phyloP scores from a whole-genome alignment of 92 coral and sea anemone genomes.

The Meandrina meandrites region DNA sequence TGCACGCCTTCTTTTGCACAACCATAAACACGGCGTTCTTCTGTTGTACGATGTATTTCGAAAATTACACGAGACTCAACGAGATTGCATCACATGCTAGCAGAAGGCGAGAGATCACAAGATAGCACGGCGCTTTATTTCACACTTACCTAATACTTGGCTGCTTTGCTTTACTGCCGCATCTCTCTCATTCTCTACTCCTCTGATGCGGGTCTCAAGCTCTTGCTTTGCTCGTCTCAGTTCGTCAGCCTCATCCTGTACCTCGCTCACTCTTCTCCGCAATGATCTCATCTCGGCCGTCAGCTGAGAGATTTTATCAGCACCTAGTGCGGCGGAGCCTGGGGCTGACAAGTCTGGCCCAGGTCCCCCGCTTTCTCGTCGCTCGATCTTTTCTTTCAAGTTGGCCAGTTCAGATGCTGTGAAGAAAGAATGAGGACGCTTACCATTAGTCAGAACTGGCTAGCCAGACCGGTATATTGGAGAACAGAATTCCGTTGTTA shows the following conservation, averaged over 20 bases:
- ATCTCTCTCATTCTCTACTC: slow-evolving; percentile 82
- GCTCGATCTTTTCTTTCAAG: slow-evolving; percentile 80
- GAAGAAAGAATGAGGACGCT: not conserved
- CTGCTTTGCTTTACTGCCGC: slow-evolving; percentile 74
- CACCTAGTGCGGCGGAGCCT: slow-evolving; percentile 92
- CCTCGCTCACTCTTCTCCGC: slow-evolving; percentile 79
- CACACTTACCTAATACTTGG: slow-evolving; percentile 75
- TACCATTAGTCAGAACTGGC: no score
- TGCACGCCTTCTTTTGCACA: not conserved
- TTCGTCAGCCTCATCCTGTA: slow-evolving; percentile 79
- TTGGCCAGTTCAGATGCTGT: slow-evolving; percentile 93
- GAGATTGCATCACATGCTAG: no score
- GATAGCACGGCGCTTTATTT: no score
- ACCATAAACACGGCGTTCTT: not conserved
- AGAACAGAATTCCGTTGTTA: no score
- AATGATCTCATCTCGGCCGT: slow-evolving; percentile 78
- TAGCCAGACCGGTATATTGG: no score
- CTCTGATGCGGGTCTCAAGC: slow-evolving; percentile 73
- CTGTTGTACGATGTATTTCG: not conserved
- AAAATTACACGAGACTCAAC: no score
- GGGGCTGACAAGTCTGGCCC: slow-evolving; percentile 57
- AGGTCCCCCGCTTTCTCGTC: slow-evolving; percentile 67
- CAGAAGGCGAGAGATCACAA: no score
- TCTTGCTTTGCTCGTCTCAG: slow-evolving; percentile 70
- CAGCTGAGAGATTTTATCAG: slow-evolving; percentile 92